A percentile compares a stretch with the other conserved stretches of the same genome.
phyloP scores from a whole-genome alignment of 1,140 invertebrate genomes.

The Formica exsecta region DNA sequence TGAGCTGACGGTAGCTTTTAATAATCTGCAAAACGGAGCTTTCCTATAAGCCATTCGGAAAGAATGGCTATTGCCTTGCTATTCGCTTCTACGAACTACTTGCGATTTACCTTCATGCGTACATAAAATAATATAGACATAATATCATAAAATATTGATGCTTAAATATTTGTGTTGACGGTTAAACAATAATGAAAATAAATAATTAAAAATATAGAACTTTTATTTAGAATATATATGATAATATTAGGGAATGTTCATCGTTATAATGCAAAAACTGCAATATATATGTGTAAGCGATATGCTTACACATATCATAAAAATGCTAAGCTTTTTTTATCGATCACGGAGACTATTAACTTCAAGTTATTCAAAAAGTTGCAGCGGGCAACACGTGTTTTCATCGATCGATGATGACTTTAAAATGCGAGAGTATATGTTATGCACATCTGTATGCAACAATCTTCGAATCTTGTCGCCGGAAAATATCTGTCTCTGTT shows the following conservation, averaged over 20 bases:
- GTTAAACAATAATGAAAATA: too few relatives aligned
- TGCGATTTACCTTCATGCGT: constrained; percentile 16
- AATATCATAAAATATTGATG: constrained; percentile 6
- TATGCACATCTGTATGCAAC: neutral
- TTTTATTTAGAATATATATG: neutral
- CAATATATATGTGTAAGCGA: neutral
- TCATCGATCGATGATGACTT: neutral
- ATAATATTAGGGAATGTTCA: neutral
- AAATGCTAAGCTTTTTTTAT: neutral
- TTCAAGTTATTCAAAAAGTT: constrained; percentile 5
- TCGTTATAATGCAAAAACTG: neutral
- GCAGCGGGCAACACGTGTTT: constrained; percentile 12
- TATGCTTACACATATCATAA: too few relatives aligned
- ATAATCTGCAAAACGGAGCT: constrained; percentile 49
- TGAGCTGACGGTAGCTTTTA: constrained; percentile 61
- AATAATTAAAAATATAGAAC: constrained; percentile 1
- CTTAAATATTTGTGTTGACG: neutral
- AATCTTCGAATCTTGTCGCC: constrained; percentile 26
- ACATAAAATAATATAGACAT: neutral
- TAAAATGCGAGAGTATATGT: neutral
- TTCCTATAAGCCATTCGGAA: constrained; percentile 41
- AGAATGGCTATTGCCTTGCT: constrained; percentile 6
- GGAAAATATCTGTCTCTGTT: constrained; percentile 42
- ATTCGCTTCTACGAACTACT: neutral
- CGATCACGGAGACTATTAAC: neutral